phyloP scores from a whole-genome alignment of 2,797 vertebrate species.

The Botia kubotai region DNA sequence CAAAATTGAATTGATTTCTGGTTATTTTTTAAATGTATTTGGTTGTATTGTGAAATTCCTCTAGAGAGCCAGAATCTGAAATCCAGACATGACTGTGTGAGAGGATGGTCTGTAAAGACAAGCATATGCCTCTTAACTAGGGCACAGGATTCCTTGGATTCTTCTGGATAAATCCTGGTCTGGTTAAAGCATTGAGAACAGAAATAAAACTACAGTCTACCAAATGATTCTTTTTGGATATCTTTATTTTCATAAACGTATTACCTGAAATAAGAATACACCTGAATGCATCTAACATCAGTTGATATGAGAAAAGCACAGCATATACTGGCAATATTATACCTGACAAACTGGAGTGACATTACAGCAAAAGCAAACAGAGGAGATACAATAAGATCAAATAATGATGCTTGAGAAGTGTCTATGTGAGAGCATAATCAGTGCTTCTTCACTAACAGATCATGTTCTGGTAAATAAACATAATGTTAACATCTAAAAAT shows the following conservation, averaged over 20 bases:
- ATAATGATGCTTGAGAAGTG: constrained; percentile 13
- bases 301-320: too few species aligned
- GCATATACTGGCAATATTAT: background rate
- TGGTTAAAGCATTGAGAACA: background rate
- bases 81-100: constrained; percentile 44
- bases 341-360: background rate
- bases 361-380: constrained; percentile 2
- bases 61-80: constrained; percentile 24
- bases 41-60: background rate
- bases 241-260: background rate
- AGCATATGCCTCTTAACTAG: constrained; percentile 42
- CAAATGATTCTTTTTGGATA: background rate
- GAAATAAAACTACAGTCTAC: background rate
- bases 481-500: constrained; percentile 1
- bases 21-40: background rate
- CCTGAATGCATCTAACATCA: background rate
- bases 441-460: background rate
- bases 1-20: background rate
- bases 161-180: background rate
- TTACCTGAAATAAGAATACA: background rate
- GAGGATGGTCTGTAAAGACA: constrained; percentile 36
- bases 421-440: background rate
- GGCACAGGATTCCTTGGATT: constrained; percentile 37
- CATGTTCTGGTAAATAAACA: background rate
- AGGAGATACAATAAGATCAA: background rate